Base-by-base conservation (phyloP, 2,797 vertebrate species). In the Poecile montanus region DNA sequence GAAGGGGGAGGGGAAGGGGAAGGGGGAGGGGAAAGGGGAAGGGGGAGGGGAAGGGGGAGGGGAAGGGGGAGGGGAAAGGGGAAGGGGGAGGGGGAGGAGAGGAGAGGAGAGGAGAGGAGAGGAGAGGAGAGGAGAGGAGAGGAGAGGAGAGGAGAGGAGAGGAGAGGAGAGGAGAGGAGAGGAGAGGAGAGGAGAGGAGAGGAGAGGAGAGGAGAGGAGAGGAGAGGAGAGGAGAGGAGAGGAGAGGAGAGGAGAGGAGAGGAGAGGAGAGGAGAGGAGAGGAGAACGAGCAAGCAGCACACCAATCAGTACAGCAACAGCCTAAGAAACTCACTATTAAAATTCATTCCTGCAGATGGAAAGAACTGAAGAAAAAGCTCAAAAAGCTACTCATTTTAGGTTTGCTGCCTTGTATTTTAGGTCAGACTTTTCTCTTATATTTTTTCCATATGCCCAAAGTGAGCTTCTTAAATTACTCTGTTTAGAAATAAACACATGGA, bases 401-500 rank as follows among this genome's bases (percentile, higher is more conserved):
- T 88, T 89, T 85, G 3, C 21, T 72, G 93, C 78, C 38, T 66
- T 88, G 77, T 85, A 77, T 94, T 93, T 86, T 72, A 63, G 67
- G 50, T 79, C 51, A 78, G 18, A 53, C 11, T 70, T 85, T 85
- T 91, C 75, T 91, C 47, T 40, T 94, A 61, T 91, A 88, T 92
- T 91, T 93, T 94, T 96, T 85, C 85, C 91, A 82, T 85, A 94
- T 97, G 91, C 40, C 13, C 26, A 56, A 89, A 88, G 19, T 67
- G 34, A 92, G n/a, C 94, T 95, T 91, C 93, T 95, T 96, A 95
- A 95, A 93, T 96, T 95, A 95, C 81, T 91, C 84, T 97, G 88
- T 97, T 97, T 97, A 96, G 96, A 96, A 96, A 95, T 85, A 96
- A 97, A 96, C 97, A 97, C 92, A 97, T 96, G 96, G 96, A 95